Evolutionary conservation across 2,888 invertebrate species (phyloP), one percentile per base, ranked within the genome.

Genomic region (Entomobrya proxima): DNA sequence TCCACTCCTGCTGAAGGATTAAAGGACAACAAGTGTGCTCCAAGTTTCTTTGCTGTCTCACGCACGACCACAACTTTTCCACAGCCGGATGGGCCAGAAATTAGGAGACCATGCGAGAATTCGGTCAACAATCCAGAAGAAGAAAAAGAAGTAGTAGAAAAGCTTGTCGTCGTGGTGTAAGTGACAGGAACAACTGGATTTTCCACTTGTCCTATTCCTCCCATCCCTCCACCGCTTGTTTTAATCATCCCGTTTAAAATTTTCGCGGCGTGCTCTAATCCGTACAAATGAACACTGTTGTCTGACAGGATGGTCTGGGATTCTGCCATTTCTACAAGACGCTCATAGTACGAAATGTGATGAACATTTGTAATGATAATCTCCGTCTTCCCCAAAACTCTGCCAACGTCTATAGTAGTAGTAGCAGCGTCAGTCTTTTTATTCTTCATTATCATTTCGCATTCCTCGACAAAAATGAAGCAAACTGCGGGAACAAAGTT

Each of bases 31-130:
- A 94, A 91, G 83, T 92, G 92, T 83, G 93, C 92, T n/a, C 90
- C 90, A 88, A 92, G 91, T 44, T 92, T 91, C 2, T 91, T 91
- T 6, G 94, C 92, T 40, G 93, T 92, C 35, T 93, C 92, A 74
- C 92, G 91, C 2, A 94, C 92, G 40, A 94, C 90, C 7, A 93
- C 91, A 11, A 93, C 94, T 91, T 94, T 94, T 21, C 94, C 94
- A 90, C 93, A 93, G 6, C 94, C 94, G 1, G 93, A 91, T 15
- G 94, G 93, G 2, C 94, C 94, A 86, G 92, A 92, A 82, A 93
- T 90, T 72, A 93, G 91, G n/a, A 87, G 75, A 9, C 87, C 87
- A 81, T 85, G 84, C 85, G 87, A 87, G 77, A 87, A 87, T 75
- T 85, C 80, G 84, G 77, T 84, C 84, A 84, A 44, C 44, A 72